Evolutionary conservation across 2,888 invertebrate genomes (phyloP).

Genomic region (Leucoptera coffeella): DNA sequence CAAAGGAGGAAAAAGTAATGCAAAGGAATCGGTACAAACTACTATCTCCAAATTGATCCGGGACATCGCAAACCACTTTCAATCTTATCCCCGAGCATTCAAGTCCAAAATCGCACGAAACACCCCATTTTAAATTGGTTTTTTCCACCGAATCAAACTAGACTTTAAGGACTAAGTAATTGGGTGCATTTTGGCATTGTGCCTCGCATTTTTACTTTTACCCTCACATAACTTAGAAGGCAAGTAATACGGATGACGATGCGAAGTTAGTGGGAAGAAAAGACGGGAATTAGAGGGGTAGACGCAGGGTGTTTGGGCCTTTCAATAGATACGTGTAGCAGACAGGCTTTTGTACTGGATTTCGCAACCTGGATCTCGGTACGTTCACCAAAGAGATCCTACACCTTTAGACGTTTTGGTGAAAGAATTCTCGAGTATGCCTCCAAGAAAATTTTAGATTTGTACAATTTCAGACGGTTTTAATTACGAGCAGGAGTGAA

Average conservation of each 20-base stretch:
- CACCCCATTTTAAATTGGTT: constrained; percentile 6
- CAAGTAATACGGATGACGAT: constrained; percentile 52
- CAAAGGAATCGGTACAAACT: constrained; percentile 46
- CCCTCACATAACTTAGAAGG: constrained; percentile 47
- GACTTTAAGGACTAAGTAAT: neutral
- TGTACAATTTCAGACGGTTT: too few species aligned
- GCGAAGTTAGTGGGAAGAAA: constrained; percentile 51
- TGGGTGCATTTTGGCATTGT: neutral
- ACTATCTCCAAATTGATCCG: constrained; percentile 49
- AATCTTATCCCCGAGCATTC: constrained; percentile 4
- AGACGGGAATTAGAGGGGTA: constrained; percentile 32
- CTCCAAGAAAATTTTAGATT: too few species aligned
- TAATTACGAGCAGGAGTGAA: too few species aligned
- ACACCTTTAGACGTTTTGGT: too few species aligned
- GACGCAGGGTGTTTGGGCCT: constrained; percentile 35
- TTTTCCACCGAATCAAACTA: constrained; percentile 1
- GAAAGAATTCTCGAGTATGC: too few species aligned
- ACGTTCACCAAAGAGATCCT: too few species aligned
- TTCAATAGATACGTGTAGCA: constrained; percentile 43
- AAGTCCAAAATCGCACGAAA: constrained; percentile 9
- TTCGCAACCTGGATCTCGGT: too few species aligned
- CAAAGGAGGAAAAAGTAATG: constrained; percentile 51
- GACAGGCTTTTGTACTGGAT: neutral
- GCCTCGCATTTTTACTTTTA: constrained; percentile 8
- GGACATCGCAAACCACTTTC: constrained; percentile 9